These are phyloP conservation scores for Pangasianodon gigas DNA, from an alignment of 2,113 vertebrate genomes.

Conservation along the genomic window DNA sequence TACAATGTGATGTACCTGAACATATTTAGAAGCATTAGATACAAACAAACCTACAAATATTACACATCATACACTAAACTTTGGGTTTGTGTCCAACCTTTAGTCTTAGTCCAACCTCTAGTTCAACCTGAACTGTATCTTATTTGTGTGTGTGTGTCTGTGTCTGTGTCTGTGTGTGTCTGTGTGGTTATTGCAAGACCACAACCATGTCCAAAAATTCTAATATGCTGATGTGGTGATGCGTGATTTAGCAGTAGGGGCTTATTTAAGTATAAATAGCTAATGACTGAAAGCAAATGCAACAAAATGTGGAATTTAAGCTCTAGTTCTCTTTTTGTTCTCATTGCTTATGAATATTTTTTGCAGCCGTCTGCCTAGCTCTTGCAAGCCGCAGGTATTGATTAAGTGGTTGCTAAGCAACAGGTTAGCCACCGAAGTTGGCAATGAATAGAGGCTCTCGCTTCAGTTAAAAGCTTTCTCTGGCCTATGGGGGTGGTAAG, in stretches of 20 bases:
- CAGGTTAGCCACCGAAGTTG: slow-evolving; percentile 72
- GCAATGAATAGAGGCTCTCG: slow-evolving; percentile 66
- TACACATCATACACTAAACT: background rate
- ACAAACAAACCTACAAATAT: background rate
- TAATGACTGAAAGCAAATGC: slow-evolving; percentile 39
- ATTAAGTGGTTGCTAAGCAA: slow-evolving; percentile 82
- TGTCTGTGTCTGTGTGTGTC: background rate
- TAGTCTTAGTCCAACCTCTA: background rate
- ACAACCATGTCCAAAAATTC: background rate
- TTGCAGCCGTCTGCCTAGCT: slow-evolving; percentile 67
- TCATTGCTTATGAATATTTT: slow-evolving; percentile 64
- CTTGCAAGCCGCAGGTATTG: slow-evolving; percentile 75
- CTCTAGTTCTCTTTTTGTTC: slow-evolving; percentile 65
- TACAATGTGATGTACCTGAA: background rate
- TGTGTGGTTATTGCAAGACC: background rate
- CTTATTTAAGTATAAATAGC: slow-evolving; percentile 25
- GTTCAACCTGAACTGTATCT: background rate
- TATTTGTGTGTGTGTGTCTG: background rate
- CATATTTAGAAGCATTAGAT: background rate
- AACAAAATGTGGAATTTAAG: slow-evolving; percentile 47
- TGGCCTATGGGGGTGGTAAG: slow-evolving; percentile 45
- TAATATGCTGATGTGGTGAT: background rate
- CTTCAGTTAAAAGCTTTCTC: slow-evolving; percentile 61
- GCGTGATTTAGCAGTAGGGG: background rate
- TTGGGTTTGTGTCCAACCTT: background rate